Evolutionary conservation across 2,113 vertebrate genomes (phyloP).

Genomic region (Psittacula cyanocephala): DNA sequence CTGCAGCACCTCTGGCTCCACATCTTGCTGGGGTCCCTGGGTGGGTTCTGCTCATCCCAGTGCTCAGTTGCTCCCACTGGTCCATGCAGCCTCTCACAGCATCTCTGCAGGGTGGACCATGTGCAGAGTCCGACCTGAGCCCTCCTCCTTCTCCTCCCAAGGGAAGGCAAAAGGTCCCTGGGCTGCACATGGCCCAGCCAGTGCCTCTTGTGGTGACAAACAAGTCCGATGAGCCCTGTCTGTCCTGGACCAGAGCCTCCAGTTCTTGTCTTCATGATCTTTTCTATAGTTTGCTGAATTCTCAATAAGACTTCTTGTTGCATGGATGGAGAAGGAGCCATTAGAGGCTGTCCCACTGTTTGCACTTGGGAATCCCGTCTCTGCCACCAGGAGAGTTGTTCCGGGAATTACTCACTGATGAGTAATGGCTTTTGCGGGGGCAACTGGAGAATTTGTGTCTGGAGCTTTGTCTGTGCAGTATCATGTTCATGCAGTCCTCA

Average conservation of each 20-base stretch:
- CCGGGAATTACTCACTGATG: background rate
- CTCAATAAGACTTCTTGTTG: background rate
- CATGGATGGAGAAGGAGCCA: background rate
- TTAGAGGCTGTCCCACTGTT: background rate
- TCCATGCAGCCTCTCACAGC: background rate
- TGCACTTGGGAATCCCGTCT: background rate
- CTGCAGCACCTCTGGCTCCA: background rate
- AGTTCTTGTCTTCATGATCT: background rate
- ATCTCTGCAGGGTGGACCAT: accelerated
- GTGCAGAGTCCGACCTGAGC: background rate
- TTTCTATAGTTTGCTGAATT: background rate
- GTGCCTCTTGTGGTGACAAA: background rate
- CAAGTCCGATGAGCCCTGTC: background rate
- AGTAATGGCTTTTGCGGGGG: background rate
- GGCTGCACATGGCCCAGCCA: background rate
- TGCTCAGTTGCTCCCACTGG: background rate
- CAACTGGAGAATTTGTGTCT: background rate
- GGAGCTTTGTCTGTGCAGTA: background rate
- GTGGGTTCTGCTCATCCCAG: background rate
- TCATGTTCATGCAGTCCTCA: background rate
- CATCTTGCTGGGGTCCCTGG: accelerated
- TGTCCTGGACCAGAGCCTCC: accelerated
- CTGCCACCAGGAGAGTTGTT: background rate
- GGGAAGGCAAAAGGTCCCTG: background rate
- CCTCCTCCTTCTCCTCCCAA: background rate